Percentiles rank a stretch among this genome's conserved stretches.
Conservation (phyloP, 2,797 vertebrate genomes). For the Anguilla obscura region DNA sequence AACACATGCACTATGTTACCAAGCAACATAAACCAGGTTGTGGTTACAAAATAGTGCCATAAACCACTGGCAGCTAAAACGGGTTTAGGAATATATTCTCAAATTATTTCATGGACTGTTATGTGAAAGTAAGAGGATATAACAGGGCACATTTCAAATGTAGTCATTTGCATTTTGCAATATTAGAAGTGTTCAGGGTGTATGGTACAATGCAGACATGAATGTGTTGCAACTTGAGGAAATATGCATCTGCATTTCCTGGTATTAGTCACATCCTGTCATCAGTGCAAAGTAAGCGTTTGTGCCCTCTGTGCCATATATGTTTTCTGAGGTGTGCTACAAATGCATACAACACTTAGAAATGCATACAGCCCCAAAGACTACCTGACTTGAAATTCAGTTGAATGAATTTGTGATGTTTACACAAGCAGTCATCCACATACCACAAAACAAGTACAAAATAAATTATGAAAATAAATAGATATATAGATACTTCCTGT, state of each 20-base stretch:
- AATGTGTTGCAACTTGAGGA: conserved; percentile 3
- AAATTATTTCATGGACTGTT: background rate
- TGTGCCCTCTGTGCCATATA: conserved; percentile 17
- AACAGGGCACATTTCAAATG: background rate
- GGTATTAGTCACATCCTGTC: conserved; percentile 31
- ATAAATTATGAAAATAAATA: background rate
- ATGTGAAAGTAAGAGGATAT: background rate
- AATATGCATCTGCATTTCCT: conserved; percentile 14
- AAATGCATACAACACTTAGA: background rate
- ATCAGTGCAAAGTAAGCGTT: conserved; percentile 18
- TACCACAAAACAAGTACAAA: background rate
- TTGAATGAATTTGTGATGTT: background rate
- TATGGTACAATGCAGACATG: background rate
- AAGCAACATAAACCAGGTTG: background rate
- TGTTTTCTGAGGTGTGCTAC: background rate
- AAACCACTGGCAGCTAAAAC: background rate
- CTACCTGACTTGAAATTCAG: background rate
- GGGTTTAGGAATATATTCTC: background rate
- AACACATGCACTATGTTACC: background rate
- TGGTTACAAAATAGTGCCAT: background rate
- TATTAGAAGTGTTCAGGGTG: background rate
- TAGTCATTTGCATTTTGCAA: background rate
- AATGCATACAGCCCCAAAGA: background rate
- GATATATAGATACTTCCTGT: background rate
- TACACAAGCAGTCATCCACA: too few species aligned